These are phyloP conservation scores for Melanerpes aurifrons DNA, from an alignment of 2,113 vertebrate genomes.

Conservation along the genomic window DNA sequence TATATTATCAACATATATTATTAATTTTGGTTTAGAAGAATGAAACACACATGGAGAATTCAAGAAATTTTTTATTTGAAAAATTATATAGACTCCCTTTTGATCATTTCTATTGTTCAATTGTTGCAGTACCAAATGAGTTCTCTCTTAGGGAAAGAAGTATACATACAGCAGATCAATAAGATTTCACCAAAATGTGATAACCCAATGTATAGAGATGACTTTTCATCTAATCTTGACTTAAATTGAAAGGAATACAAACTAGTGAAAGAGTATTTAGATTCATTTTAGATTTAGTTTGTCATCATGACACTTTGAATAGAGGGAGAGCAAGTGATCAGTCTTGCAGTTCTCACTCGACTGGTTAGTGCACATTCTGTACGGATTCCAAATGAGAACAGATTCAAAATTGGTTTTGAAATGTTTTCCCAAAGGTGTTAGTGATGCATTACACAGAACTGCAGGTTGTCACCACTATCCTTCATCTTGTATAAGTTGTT, in stretches of 20 bases:
- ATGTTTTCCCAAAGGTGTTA: background rate
- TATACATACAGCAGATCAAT: background rate
- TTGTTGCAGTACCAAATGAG: background rate
- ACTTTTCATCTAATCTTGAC: background rate
- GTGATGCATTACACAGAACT: slow-evolving; percentile 3
- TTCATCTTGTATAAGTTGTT: background rate
- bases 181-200: background rate
- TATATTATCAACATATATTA: background rate
- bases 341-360: background rate
- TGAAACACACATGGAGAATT: background rate
- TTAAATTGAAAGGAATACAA: background rate
- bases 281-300: background rate
- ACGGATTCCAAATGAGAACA: background rate
- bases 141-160: background rate
- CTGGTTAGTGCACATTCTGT: background rate
- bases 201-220: background rate
- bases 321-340: background rate
- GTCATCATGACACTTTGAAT: background rate
- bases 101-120: background rate
- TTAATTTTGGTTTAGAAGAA: background rate
- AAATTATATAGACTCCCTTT: background rate
- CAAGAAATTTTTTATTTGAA: background rate
- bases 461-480: background rate
- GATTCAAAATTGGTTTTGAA: background rate
- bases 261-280: background rate